Base-by-base conservation (phyloP, 2,113 vertebrate species). In the Dendropsophus ebraccatus region DNA sequence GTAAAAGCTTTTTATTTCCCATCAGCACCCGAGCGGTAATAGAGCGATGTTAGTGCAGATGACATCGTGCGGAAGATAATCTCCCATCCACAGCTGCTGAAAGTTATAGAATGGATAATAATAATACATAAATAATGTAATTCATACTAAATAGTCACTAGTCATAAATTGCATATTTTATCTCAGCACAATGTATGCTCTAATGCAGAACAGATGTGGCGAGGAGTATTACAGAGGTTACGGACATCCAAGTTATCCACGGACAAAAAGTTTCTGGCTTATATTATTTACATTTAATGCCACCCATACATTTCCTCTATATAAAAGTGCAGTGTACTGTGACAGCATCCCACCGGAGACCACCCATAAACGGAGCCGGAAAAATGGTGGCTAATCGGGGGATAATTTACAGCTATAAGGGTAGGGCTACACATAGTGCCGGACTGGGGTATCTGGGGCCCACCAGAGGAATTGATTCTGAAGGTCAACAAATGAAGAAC, bases 131-230 rank as follows among this genome's bases (percentile, higher is more conserved):
- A 60, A 80, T 35, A 62, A 80, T 2, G 21, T 4, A 80, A 80
- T 17, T 41, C 23, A 74, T 72, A 45, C 50, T 56, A 58, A 35
- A 83, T 5, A n/a, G 0, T n/a, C 19, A 47, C n/a, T n/a, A n/a
- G 62, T 67, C 58, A 62, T 35, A 37, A 25, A 80, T 80, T 60
- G 32, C 54, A 62, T 62, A 80, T 60, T 80, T 80, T 80, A 80
- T 80, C 52, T 79, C 52, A 14, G 37, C 30, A 60, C 32, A 79
- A 30, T 76, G 28, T 76, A 76, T 79, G 10, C 30, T 58, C 16
- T 58, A 60, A 79, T 80, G 52, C 21, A 80, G 13, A 80, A 60
- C 77, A 80, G 35, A 80, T 80, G 77, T n/a, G n/a, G 21, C 41
- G 32, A 41, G 52, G 52, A 79, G 19, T 60, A n/a, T 10, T 62